Conservation (phyloP, 1,140 invertebrate species). For the Brachionus plicatilis region DNA sequence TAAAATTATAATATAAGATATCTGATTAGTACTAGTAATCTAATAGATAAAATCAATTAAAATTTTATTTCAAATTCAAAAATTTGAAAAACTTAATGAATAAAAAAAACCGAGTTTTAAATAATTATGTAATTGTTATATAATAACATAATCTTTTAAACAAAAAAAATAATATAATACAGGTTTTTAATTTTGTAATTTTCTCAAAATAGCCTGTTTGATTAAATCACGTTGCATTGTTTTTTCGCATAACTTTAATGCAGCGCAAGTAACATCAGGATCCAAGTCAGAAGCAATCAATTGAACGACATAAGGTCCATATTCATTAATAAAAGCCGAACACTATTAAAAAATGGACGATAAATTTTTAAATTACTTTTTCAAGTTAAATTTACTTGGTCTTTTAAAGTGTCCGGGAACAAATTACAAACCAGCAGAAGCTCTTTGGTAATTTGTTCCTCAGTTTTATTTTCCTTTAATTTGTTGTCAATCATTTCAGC, state of each 20-base stretch:
- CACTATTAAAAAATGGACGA: not conserved
- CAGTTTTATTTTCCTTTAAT: conserved; percentile 32
- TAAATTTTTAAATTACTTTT: not conserved
- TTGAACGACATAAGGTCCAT: conserved; percentile 34
- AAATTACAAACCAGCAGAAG: conserved; percentile 25
- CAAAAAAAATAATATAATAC: not conserved
- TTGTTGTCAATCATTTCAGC: not conserved
- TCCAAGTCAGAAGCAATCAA: not conserved
- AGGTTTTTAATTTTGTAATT: not conserved
- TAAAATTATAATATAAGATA: too few species aligned
- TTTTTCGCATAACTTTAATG: conserved; percentile 28
- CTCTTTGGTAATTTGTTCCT: conserved; percentile 18
- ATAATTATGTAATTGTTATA: not conserved
- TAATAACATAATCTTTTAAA: not conserved
- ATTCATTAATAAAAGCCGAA: conserved; percentile 3
- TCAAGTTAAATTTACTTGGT: not conserved
- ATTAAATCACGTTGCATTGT: not conserved
- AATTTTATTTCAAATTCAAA: not conserved
- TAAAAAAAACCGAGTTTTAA: not conserved
- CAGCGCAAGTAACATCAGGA: conserved; percentile 9
- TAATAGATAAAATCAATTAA: not conserved
- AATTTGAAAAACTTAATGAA: conserved; percentile 5
- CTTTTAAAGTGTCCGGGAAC: not conserved
- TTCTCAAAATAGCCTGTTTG: not conserved
- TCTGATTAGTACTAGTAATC: too few species aligned